Base-by-base conservation (phyloP, 2,797 vertebrate genomes). In the Chelon auratus region DNA sequence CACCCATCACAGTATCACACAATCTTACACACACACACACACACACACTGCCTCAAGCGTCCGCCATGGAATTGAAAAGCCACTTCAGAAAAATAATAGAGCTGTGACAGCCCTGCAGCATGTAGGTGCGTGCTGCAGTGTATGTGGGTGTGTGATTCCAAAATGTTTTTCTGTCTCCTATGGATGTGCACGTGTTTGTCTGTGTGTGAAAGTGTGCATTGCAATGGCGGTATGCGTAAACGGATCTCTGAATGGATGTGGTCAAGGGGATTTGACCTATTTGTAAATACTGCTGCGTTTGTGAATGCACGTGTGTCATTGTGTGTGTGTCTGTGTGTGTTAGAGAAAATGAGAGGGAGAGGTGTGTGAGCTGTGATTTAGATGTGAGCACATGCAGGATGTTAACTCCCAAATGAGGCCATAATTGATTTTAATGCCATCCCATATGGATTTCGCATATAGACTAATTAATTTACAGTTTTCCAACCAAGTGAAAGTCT, bases 61-160 rank as follows among this genome's bases (percentile, higher is more conserved):
- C 68, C 61, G 75, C 79, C 42, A 50, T 75, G 65, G 84, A 90
- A 89, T 70, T 87, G 84, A 89, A 89, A 90, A 89, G 61, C 78
- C 82, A 86, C 88, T 91, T 86, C 77, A 82, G 80, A 83, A 85
- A 85, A 81, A 89, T 87, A 91, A 88, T 89, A 75, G 83, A 76
- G 67, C 67, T 45, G 63, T 77, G 53, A 76, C 75, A 62, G 78
- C 85, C 86, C 77, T 69, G 77, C 61, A 78, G 82, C 75, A 7
- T 61, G 60, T 58, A 9, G 59, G 71, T 73, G 53, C 52, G 20
- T 66, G 26, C 53, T 40, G 43, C 22, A 51, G 11, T 69, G 43
- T 71, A 50, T 72, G 33, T 53, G 51, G 24, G 64, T 62, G 39
- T 50, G 40, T 56, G 2, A 14, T 18, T 18, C 9, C 22, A 22